Conservation (phyloP, 2,888 invertebrate genomes). For the Mylabris sibirica region DNA sequence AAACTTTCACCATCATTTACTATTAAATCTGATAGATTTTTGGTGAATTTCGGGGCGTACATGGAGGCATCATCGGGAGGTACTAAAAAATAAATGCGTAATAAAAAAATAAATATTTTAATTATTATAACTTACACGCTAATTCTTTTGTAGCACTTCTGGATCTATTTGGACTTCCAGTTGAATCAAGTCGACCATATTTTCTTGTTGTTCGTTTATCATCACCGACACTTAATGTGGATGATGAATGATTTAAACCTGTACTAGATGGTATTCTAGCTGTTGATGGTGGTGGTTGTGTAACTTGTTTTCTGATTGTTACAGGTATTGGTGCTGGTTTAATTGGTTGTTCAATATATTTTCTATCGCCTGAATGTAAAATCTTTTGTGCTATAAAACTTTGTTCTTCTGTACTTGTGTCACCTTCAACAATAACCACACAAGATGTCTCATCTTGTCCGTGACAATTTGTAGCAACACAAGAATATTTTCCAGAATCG, state of each 20-base stretch:
- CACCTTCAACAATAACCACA: conserved; percentile 95
- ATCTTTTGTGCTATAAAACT: conserved; percentile 85
- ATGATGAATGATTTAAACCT: conserved; percentile 61
- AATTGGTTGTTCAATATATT: conserved; percentile 85
- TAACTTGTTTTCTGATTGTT: conserved; percentile 66
- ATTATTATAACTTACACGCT: conserved; percentile 65
- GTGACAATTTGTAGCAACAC: conserved; percentile 91
- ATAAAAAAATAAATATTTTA: conserved; percentile 21
- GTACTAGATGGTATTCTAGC: conserved; percentile 49
- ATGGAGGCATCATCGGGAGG: conserved; percentile 87
- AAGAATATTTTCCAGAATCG: conserved; percentile 96
- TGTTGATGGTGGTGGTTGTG: conserved; percentile 61
- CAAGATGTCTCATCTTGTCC: conserved; percentile 96
- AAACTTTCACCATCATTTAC: conserved; percentile 89
- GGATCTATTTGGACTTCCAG: conserved; percentile 85
- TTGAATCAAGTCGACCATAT: conserved; percentile 75
- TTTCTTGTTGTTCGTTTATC: conserved; percentile 67
- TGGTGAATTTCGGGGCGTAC: conserved; percentile 86
- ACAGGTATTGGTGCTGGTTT: conserved; percentile 81
- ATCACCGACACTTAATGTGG: conserved; percentile 59
- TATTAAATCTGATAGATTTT: conserved; percentile 76
- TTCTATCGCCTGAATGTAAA: conserved; percentile 88
- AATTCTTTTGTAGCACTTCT: conserved; percentile 90
- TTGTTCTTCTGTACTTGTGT: conserved; percentile 78
- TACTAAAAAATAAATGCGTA: conserved; percentile 68